Percentiles rank a stretch among this genome's conserved stretches.
Conservation (phyloP, 2,797 vertebrate genomes). For the Sus cebifrons region DNA sequence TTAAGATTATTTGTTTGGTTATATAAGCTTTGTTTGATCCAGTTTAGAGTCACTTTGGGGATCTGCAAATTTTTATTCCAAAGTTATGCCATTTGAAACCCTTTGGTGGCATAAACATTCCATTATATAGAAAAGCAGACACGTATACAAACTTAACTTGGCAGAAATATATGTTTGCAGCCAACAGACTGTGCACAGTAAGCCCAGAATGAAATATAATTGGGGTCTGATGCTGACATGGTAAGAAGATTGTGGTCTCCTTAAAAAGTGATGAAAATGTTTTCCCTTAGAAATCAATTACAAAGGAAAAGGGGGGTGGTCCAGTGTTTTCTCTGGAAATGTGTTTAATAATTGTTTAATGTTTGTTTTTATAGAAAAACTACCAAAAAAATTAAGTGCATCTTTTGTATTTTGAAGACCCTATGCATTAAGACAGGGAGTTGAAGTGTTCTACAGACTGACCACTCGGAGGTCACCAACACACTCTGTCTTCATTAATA, state of each 20-base stretch:
- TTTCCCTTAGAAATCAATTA: slow-evolving; percentile 74
- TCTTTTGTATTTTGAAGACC: slow-evolving; percentile 51
- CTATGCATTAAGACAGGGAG: not conserved
- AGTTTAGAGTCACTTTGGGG: slow-evolving; percentile 76
- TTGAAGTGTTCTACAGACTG: not conserved
- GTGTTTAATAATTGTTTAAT: slow-evolving; percentile 57
- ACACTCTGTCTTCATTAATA: not conserved
- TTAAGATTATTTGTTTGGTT: slow-evolving; percentile 61
- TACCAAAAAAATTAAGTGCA: slow-evolving; percentile 13
- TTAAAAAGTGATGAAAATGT: slow-evolving; percentile 77
- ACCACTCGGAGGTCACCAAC: not conserved
- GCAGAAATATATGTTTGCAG: slow-evolving; percentile 77
- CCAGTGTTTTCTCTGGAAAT: slow-evolving; percentile 41
- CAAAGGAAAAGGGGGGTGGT: slow-evolving; percentile 1
- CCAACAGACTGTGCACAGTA: slow-evolving; percentile 63
- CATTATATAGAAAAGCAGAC: slow-evolving; percentile 74
- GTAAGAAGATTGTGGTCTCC: slow-evolving; percentile 71
- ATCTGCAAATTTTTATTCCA: slow-evolving; percentile 70
- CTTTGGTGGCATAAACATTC: slow-evolving; percentile 64
- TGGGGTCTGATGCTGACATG: slow-evolving; percentile 62
- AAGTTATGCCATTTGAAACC: slow-evolving; percentile 66
- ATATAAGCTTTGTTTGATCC: slow-evolving; percentile 67
- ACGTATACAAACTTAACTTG: slow-evolving; percentile 65
- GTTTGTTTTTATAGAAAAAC: slow-evolving; percentile 30
- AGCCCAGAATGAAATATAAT: slow-evolving; percentile 77